Base-by-base conservation (phyloP, 2,888 invertebrate genomes). In the Micropterix aruncella region DNA sequence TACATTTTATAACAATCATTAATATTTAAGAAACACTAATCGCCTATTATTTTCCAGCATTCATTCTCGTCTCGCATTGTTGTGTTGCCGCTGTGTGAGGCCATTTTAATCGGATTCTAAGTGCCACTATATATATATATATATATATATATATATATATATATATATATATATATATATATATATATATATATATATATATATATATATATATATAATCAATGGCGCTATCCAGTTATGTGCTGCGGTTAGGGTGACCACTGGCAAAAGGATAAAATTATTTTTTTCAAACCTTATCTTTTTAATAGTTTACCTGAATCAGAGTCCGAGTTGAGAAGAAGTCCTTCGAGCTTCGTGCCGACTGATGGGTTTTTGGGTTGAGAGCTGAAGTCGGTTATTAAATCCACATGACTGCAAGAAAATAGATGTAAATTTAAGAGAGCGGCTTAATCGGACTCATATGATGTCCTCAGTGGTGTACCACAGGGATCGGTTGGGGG, bases 321-420 rank as follows among this genome's bases (percentile, higher is more conserved):
- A 44, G 90, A 80, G 59, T 89, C 85, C 1, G 78, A 78, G 56
- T 85, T 81, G 54, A 88, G 70, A 9, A 88, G 61, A 15, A 86
- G 61, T 36, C 82, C 83, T 61, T 88, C 87, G 50, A 86, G 70
- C 64, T 83, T 85, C 38, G 85, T 81, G 50, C 84, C 86, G 45
- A 85, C 83, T 37, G 77, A 66, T 27, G 81, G 81, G 53, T 78
- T 74, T 57, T 70, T 70, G 55, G 50, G 61, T 2, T 63, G 52
- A 38, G 63, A 56, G 9, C 46, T 44, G 36, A 49, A 42, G 15
- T 50, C 48, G 38, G 46, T 51, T 48, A 50, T 50, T 44, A 51
- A 41, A 41, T 48, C 54, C 43, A 51, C 48, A 45, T 51, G 50
- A 44, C 49, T 51, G 19, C 51, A 52, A n/a, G n/a, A n/a, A n/a